Base-by-base conservation (phyloP, 64 coral and sea anemone genomes). In the Trachythela sp. region DNA sequence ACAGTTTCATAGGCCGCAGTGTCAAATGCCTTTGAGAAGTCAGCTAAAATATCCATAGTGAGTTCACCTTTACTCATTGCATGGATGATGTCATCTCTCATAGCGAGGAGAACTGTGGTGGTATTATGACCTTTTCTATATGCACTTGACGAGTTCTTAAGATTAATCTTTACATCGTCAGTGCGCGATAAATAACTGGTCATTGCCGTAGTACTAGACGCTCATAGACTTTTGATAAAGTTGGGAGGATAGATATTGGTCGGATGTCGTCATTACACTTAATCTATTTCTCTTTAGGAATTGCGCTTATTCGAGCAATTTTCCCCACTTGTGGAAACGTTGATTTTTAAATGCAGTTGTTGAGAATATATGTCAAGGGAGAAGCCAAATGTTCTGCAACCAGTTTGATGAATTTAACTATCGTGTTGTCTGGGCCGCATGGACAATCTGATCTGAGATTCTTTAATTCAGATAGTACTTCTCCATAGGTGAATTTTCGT, bases 91-190 rank as follows among this genome's bases (percentile, higher is more conserved):
- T 59, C 54, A 59, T 59, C 54, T 59, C 54, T 59, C 54, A 59
- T 59, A n/a, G 54, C 54, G 18, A 59, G 54, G 24, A 59, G 54
- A n/a, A 59, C 54, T 59, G 54, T 59, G 18, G 54, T 59, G 54
- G 54, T 59, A 22, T 59, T 59, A 59, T 59, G 54, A n/a, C 54
- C 54, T 59, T 59, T 59, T 59, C 54, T 59, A 59, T 59, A 59
- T 59, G 54, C 54, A 59, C 54, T 59, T 59, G 54, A 59, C 54
- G 54, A 59, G 54, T 59, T 59, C 54, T 59, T 59, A 20, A 59
- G 24, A n/a, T n/a, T n/a, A n/a, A n/a, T 20, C 54, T 59, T 14
- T 59, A 3, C 54, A 59, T 59, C 18, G 13, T 59, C n/a, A n/a
- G n/a, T 59, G 24, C 54, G 14, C 18, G 54, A 59, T 59, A 59